Evolutionary conservation across 2,888 invertebrate species (phyloP).

Genomic region (Mesorhabditis spiculigera): DNA sequence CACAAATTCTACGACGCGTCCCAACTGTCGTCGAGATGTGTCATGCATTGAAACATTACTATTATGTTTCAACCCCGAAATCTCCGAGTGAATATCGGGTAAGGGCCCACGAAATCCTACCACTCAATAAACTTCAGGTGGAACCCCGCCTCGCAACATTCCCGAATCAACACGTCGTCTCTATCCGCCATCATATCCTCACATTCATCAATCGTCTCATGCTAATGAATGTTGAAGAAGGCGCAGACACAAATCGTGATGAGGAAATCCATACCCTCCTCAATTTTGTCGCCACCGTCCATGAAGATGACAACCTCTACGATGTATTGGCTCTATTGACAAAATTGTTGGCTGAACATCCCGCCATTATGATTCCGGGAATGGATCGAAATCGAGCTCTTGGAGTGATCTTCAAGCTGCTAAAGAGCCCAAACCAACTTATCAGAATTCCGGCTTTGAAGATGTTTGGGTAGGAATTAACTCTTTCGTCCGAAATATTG

Average conservation of each 20-base stretch:
- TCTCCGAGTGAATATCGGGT: slow-evolving; percentile 60
- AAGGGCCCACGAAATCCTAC: slow-evolving; percentile 70
- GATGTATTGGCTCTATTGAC: slow-evolving; percentile 96
- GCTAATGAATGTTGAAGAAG: slow-evolving; percentile 29
- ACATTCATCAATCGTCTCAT: slow-evolving; percentile 68
- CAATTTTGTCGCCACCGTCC: slow-evolving; percentile 94
- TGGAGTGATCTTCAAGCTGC: slow-evolving; percentile 88
- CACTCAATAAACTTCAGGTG: slow-evolving; percentile 6
- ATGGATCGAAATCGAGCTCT: slow-evolving; percentile 79
- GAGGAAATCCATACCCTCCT: slow-evolving; percentile 97
- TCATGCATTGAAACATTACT: slow-evolving; percentile 97
- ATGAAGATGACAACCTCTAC: slow-evolving; percentile 97
- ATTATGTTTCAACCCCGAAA: slow-evolving; percentile 94
- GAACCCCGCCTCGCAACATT: slow-evolving; percentile 24
- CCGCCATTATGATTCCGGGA: slow-evolving; percentile 81
- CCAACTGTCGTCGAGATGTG: slow-evolving; percentile 90
- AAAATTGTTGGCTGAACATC: slow-evolving; percentile 94
- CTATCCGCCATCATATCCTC: slow-evolving; percentile 76
- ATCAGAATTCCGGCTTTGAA: slow-evolving; percentile 93
- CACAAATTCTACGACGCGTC: slow-evolving; percentile 71
- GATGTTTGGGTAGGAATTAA: slow-evolving; percentile 74
- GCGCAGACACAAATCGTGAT: slow-evolving; percentile 64
- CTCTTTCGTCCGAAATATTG: not conserved
- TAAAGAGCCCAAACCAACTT: slow-evolving; percentile 90
- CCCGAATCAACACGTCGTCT: slow-evolving; percentile 85